Conservation (phyloP, 2,888 invertebrate species). For the Hydrotaea cyrtoneurina region DNA sequence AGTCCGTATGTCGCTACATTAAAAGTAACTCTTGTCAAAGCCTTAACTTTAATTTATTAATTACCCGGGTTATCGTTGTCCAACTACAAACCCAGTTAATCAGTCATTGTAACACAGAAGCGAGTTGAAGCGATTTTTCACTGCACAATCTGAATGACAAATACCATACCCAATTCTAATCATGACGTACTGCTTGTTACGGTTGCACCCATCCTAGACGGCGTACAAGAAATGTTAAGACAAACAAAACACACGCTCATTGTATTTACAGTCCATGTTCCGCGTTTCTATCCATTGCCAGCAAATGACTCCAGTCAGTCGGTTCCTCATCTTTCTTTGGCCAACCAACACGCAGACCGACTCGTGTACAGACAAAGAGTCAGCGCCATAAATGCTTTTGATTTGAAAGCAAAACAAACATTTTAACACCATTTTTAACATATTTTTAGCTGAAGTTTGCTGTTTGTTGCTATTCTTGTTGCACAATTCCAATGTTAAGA, state of each 20-base stretch:
- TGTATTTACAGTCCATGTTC: not conserved
- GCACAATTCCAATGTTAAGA: slow-evolving; percentile 30
- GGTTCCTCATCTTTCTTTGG: not conserved
- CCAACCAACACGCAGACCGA: not conserved
- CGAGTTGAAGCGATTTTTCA: no score
- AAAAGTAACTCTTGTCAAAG: no score
- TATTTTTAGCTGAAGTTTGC: slow-evolving; percentile 23
- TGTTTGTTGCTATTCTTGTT: not conserved
- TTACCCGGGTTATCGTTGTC: no score
- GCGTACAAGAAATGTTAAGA: not conserved
- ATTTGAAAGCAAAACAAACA: slow-evolving; percentile 58
- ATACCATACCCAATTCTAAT: not conserved
- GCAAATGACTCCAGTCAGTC: slow-evolving; percentile 13
- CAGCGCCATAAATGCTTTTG: slow-evolving; percentile 22
- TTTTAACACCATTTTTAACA: slow-evolving; percentile 64
- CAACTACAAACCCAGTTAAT: no score
- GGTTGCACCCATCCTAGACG: not conserved
- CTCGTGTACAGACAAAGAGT: not conserved
- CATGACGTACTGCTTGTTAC: not conserved
- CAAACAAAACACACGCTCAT: not conserved
- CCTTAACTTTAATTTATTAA: no score
- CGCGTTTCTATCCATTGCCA: slow-evolving; percentile 23
- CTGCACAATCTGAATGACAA: no score
- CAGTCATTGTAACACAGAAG: no score
- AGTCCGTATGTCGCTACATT: no score